Conservation (phyloP, 2,797 vertebrate genomes). For the Bradypodion ventrale region DNA sequence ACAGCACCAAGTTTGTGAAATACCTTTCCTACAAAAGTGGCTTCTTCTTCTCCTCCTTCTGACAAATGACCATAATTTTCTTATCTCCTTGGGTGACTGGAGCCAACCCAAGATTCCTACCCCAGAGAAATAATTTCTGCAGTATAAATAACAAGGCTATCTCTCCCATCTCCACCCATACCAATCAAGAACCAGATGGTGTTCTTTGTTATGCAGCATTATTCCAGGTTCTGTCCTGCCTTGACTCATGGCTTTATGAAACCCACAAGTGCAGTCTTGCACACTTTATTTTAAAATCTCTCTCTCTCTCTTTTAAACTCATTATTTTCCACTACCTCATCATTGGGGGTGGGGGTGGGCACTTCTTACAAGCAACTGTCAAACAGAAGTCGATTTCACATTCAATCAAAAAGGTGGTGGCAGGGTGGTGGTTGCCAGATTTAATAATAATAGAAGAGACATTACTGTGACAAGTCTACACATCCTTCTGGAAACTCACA, state of each 20-base stretch:
- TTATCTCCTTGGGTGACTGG: not conserved
- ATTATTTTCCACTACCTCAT: conserved; percentile 1
- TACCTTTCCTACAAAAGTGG: not conserved
- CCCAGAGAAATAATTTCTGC: not conserved
- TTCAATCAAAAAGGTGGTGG: conserved; percentile 54
- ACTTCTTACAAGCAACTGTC: conserved; percentile 59
- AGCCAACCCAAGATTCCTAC: not conserved
- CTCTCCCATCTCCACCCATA: not conserved
- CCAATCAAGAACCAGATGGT: not conserved
- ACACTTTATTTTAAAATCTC: conserved; percentile 18
- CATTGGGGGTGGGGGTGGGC: not conserved
- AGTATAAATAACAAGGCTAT: not conserved
- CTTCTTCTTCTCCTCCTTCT: not conserved
- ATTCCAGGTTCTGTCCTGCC: not conserved
- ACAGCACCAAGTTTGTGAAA: not conserved
- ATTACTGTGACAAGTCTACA: conserved; percentile 38
- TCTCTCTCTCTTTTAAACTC: no score
- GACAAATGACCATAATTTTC: no score
- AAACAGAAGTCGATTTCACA: conserved; percentile 53
- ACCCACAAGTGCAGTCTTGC: not conserved
- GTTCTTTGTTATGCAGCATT: not conserved
- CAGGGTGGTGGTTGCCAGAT: conserved; percentile 58
- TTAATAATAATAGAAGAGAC: conserved; percentile 62
- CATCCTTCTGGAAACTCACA: conserved; percentile 46
- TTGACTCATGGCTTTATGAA: not conserved